A percentile compares a stretch with the other conserved stretches of the same genome.
Evolutionary conservation across 2,797 vertebrate genomes (phyloP).

Genomic region (Distichodus sexfasciatus): DNA sequence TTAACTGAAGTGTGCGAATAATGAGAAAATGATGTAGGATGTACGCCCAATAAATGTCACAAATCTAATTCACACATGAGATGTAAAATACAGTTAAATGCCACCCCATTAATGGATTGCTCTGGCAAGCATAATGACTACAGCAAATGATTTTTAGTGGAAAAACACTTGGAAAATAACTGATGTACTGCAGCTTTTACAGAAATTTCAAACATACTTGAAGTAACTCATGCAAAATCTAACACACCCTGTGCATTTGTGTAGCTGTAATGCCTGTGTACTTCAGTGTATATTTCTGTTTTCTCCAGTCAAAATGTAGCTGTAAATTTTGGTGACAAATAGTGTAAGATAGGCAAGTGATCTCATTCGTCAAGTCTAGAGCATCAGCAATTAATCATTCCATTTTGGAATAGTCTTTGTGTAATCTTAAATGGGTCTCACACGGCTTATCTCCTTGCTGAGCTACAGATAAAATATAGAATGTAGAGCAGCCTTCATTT

Average conservation of each 20-base stretch:
- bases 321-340: slow-evolving; percentile 26
- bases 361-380: slow-evolving; percentile 7
- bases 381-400: slow-evolving; percentile 16
- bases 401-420: neutral
- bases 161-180: too few species aligned
- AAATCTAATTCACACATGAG: neutral
- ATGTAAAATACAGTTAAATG: neutral
- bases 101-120: neutral
- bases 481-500: slow-evolving; percentile 31
- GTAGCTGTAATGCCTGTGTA: slow-evolving; percentile 53
- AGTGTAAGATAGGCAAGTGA: neutral
- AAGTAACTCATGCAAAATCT: slow-evolving; percentile 25
- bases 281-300: slow-evolving; percentile 31
- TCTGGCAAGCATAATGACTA: neutral
- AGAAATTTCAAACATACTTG: slow-evolving; percentile 1
- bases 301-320: neutral
- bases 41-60: neutral
- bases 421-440: slow-evolving; percentile 13
- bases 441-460: neutral
- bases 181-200: too few species aligned
- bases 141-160: too few species aligned
- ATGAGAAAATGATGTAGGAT: slow-evolving; percentile 1
- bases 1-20: neutral
- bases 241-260: neutral
- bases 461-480: slow-evolving; percentile 34